Percentiles rank a stretch among this genome's conserved stretches.
phyloP scores from a whole-genome alignment of 2,797 vertebrate genomes.

The Lindbergichthys nudifrons region DNA sequence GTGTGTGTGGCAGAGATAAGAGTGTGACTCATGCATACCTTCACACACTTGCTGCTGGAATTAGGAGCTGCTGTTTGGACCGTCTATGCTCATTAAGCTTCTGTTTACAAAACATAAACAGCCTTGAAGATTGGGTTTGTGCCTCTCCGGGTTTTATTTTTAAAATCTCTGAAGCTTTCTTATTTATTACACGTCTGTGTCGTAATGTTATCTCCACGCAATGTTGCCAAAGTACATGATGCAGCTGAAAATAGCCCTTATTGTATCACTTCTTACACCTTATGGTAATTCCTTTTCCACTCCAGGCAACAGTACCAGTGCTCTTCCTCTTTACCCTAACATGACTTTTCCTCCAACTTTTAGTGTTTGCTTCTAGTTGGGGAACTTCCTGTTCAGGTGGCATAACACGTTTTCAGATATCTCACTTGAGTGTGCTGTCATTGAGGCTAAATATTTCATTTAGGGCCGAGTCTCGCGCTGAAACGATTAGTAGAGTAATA shows the following conservation, averaged over 20 bases:
- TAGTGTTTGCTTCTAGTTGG: conserved; percentile 35
- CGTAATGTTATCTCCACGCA: not conserved
- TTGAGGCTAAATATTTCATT: too few relatives aligned
- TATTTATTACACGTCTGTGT: not conserved
- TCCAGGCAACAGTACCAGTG: not conserved
- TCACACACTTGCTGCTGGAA: conserved; percentile 27
- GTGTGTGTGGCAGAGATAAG: conserved; percentile 17
- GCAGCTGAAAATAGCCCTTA: conserved; percentile 25
- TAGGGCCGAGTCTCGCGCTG: too few relatives aligned
- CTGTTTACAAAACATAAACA: conserved; percentile 4
- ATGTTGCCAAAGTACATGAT: too few relatives aligned
- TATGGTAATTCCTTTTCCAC: not conserved
- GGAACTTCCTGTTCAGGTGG: conserved; percentile 48
- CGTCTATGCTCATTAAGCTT: conserved; percentile 26
- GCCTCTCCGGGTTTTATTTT: not conserved
- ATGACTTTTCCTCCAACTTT: conserved; percentile 15
- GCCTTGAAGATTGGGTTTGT: not conserved
- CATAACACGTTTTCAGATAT: not conserved
- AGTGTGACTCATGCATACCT: conserved; percentile 50
- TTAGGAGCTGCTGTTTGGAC: conserved; percentile 2
- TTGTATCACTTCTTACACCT: conserved; percentile 1
- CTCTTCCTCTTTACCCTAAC: conserved; percentile 14
- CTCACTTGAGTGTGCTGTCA: too few relatives aligned
- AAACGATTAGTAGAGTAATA: too few relatives aligned
- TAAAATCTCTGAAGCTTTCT: not conserved